Percentiles rank a stretch among this genome's conserved stretches.
These are phyloP conservation scores for Herpetotheres cachinnans DNA, from an alignment of 2,113 vertebrate genomes.

Conservation along the genomic window DNA sequence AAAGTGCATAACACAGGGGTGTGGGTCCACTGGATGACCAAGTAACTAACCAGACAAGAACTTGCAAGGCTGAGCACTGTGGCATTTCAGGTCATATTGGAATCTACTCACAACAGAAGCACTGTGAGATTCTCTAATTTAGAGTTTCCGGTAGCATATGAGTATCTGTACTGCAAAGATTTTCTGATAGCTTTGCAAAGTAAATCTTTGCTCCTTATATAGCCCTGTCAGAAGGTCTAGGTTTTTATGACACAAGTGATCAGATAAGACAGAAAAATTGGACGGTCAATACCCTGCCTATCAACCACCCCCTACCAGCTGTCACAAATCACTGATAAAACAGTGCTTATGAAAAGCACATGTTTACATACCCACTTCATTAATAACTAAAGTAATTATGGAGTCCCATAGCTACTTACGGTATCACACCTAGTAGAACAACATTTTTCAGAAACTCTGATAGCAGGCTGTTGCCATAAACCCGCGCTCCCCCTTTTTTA, in stretches of 20 bases:
- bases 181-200: background rate
- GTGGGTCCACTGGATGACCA: background rate
- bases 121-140: background rate
- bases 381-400: background rate
- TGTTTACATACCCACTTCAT: background rate
- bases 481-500: too few species aligned
- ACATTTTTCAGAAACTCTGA: background rate
- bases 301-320: rapidly evolving
- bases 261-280: background rate
- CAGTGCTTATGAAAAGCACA: background rate
- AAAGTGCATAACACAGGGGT: background rate
- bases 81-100: background rate
- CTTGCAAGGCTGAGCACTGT: background rate
- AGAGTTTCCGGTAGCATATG: background rate
- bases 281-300: background rate
- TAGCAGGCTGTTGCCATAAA: background rate
- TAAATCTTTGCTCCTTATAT: background rate
- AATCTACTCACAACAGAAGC: background rate
- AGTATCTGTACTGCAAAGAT: background rate
- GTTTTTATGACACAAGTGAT: background rate
- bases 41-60: background rate
- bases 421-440: background rate
- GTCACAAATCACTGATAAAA: background rate
- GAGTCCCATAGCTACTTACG: background rate
- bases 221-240: background rate